phyloP scores from a whole-genome alignment of 2,888 invertebrate species.

The Coleophora deauratella region DNA sequence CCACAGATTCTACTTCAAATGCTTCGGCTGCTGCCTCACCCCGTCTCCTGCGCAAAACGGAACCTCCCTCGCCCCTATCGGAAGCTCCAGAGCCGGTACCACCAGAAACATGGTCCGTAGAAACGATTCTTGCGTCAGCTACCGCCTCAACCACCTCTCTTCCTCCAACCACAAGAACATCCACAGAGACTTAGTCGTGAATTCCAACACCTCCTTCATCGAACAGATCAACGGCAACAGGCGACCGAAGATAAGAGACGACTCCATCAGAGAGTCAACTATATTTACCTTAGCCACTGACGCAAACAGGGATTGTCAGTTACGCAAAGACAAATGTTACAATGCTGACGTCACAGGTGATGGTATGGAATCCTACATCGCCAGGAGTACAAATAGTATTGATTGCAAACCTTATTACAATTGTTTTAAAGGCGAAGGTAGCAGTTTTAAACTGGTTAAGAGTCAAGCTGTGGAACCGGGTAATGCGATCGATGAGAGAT shows the following conservation, averaged over 20 bases:
- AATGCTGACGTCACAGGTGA: slow-evolving; percentile 33
- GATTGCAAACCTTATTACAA: slow-evolving; percentile 65
- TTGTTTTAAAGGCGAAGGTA: slow-evolving; percentile 46
- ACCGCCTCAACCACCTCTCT: slow-evolving; percentile 58
- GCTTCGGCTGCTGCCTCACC: slow-evolving; percentile 60
- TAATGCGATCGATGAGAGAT: slow-evolving; percentile 45
- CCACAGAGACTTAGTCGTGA: slow-evolving; percentile 53
- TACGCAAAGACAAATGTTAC: slow-evolving; percentile 32
- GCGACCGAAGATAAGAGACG: slow-evolving; percentile 51
- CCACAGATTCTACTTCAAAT: slow-evolving; percentile 79
- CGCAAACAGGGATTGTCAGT: slow-evolving; percentile 58
- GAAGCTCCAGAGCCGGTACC: slow-evolving; percentile 58
- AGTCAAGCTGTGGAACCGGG: background rate
- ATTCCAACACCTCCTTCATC: slow-evolving; percentile 64
- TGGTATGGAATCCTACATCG: slow-evolving; percentile 45
- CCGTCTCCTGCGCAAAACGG: slow-evolving; percentile 51
- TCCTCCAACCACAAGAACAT: slow-evolving; percentile 63
- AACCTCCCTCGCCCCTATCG: slow-evolving; percentile 58
- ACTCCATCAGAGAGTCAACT: slow-evolving; percentile 57
- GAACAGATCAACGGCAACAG: slow-evolving; percentile 60
- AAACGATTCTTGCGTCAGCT: slow-evolving; percentile 65
- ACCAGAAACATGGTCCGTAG: slow-evolving; percentile 57
- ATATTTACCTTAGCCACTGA: slow-evolving; percentile 60
- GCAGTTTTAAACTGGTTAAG: slow-evolving; percentile 15
- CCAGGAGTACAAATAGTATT: slow-evolving; percentile 56